Evolutionary conservation across 1,140 invertebrate genomes (phyloP).

Genomic region (Mamestra configurata): DNA sequence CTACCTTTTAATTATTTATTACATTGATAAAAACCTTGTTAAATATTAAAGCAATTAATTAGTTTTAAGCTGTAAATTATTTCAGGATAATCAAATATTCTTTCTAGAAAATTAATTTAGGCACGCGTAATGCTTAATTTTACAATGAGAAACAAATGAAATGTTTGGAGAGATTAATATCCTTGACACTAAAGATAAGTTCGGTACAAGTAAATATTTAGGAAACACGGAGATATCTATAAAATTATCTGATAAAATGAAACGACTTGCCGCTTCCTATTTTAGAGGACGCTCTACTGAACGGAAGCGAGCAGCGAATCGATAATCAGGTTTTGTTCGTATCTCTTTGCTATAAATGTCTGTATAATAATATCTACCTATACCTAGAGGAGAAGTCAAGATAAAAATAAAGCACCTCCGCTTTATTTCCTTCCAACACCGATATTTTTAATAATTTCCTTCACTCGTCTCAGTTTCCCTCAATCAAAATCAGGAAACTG

Average conservation of each 20-base stretch:
- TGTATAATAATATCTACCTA: no score
- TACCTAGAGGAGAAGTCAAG: no score
- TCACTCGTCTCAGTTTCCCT: no score
- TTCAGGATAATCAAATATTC: neutral
- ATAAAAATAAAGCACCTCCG: no score
- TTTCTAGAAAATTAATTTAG: slow-evolving; percentile 3
- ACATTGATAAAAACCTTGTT: neutral
- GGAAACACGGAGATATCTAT: neutral
- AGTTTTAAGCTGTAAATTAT: slow-evolving; percentile 4
- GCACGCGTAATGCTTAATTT: neutral
- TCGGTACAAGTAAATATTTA: neutral
- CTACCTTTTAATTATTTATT: neutral
- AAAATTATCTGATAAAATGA: neutral
- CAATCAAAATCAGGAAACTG: no score
- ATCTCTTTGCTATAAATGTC: neutral
- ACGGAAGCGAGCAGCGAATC: neutral
- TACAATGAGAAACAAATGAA: neutral
- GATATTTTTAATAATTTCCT: no score
- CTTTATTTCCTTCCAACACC: no score
- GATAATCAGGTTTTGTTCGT: neutral
- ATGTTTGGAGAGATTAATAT: neutral
- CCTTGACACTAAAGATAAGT: neutral
- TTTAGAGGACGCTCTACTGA: neutral
- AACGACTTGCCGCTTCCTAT: neutral
- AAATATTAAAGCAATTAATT: slow-evolving; percentile 8